phyloP scores from a whole-genome alignment of 2,888 invertebrate species.

The Scaptomyza tumidula region DNA sequence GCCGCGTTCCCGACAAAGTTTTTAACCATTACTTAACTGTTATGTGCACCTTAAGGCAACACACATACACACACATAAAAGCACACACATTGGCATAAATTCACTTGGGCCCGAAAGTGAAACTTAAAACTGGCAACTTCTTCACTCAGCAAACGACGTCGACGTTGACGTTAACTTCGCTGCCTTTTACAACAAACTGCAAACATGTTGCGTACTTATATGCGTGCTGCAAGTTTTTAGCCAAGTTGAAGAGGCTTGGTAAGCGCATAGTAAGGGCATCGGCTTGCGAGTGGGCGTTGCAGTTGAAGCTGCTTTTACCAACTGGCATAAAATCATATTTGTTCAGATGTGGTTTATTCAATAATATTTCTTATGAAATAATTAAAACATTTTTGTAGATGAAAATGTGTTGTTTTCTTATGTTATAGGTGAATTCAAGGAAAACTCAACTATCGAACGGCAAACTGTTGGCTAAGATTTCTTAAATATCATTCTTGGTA shows the following conservation, averaged over 20 bases:
- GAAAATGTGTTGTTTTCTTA: too few species aligned
- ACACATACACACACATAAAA: conserved; percentile 9
- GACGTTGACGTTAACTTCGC: conserved; percentile 33
- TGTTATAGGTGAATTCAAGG: too few species aligned
- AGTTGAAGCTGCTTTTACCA: not conserved
- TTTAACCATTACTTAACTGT: conserved; percentile 79
- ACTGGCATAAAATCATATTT: conserved; percentile 4
- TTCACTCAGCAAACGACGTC: conserved; percentile 41
- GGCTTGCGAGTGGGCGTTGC: conserved; percentile 7
- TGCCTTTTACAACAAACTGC: conserved; percentile 70
- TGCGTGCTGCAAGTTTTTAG: conserved; percentile 57
- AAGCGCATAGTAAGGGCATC: conserved; percentile 1
- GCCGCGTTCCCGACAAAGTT: conserved; percentile 54
- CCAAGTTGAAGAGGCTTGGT: conserved; percentile 34
- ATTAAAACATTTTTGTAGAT: not conserved
- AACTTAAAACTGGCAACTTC: conserved; percentile 72
- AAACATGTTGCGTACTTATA: conserved; percentile 73
- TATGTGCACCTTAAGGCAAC: conserved; percentile 76
- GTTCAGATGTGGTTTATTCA: not conserved
- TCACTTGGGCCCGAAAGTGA: conserved; percentile 80
- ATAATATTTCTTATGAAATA: conserved; percentile 1
- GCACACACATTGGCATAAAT: conserved; percentile 52
- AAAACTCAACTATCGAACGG: too few species aligned
- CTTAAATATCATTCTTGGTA: not conserved
- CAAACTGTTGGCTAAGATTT: not conserved